Evolutionary conservation across 2,888 invertebrate genomes (phyloP).

Genomic region (Tetanocera ferruginea): DNA sequence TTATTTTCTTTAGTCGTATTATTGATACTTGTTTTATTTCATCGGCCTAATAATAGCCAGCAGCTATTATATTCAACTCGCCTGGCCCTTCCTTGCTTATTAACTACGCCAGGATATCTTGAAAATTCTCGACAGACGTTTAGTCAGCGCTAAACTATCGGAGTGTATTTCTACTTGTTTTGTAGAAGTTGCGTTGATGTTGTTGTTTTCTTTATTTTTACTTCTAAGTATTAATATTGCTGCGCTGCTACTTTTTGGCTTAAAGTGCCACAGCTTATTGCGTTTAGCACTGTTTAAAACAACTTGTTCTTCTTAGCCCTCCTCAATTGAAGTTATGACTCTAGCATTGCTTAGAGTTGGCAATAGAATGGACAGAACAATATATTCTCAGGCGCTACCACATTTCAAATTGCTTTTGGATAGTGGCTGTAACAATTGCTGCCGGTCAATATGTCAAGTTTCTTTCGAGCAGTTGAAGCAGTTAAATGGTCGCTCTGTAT

Average conservation of each 20-base stretch:
- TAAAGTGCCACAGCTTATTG: too few species aligned
- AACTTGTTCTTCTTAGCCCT: too few species aligned
- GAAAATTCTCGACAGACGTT: constrained; percentile 22
- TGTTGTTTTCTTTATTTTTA: background rate
- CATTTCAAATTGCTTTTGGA: background rate
- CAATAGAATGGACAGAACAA: constrained; percentile 1
- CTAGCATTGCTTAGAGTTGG: too few species aligned
- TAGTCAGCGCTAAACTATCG: background rate
- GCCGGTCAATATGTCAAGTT: too few species aligned
- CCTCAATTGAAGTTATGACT: too few species aligned
- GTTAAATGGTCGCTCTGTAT: too few species aligned
- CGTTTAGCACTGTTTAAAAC: too few species aligned
- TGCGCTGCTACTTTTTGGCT: background rate
- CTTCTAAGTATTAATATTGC: background rate
- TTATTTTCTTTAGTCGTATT: background rate
- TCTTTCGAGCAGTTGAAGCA: too few species aligned
- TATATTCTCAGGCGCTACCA: constrained; percentile 7
- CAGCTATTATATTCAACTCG: constrained; percentile 15
- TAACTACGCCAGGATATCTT: constrained; percentile 1
- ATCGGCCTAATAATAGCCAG: constrained; percentile 28
- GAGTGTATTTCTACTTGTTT: constrained; percentile 1
- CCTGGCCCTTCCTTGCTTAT: background rate
- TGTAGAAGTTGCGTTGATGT: background rate
- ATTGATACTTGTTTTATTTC: constrained; percentile 18
- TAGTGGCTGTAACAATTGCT: too few species aligned